Evolutionary conservation across 2,113 vertebrate species (phyloP).

Genomic region (Trinectes maculatus): DNA sequence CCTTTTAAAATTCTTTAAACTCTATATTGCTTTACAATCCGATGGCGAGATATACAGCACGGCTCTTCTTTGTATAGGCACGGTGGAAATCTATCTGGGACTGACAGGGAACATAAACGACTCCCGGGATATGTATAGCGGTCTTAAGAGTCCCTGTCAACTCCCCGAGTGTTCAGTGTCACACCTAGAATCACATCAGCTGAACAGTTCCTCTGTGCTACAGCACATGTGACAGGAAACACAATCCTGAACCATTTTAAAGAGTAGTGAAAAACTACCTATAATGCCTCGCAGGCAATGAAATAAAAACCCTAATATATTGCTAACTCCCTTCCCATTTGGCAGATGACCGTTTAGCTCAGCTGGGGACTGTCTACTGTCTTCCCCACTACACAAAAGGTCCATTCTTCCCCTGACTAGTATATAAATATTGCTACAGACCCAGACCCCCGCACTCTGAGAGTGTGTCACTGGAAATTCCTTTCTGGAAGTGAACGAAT

Average conservation of each 20-base stretch:
- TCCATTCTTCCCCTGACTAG: slow-evolving; percentile 55
- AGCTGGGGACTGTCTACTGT: slow-evolving; percentile 47
- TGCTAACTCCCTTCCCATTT: slow-evolving; percentile 39
- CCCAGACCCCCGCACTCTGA: slow-evolving; percentile 45
- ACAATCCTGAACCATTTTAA: slow-evolving; percentile 52
- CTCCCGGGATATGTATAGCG: slow-evolving; percentile 61
- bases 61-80: slow-evolving; percentile 8
- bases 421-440: slow-evolving; percentile 77
- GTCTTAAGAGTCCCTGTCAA: slow-evolving; percentile 49
- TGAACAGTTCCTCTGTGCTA: slow-evolving; percentile 34
- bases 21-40: slow-evolving; percentile 36
- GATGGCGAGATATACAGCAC: slow-evolving; percentile 44
- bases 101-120: slow-evolving; percentile 49
- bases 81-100: slow-evolving; percentile 46
- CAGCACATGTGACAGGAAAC: slow-evolving; percentile 43
- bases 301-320: slow-evolving; percentile 59
- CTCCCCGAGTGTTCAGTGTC: slow-evolving; percentile 57
- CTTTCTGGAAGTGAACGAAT: slow-evolving; percentile 63
- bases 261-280: slow-evolving; percentile 45
- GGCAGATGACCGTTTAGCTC: slow-evolving; percentile 41
- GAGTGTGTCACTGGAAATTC: slow-evolving; percentile 70
- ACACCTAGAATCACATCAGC: slow-evolving; percentile 43
- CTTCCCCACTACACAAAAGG: slow-evolving; percentile 68
- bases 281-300: slow-evolving; percentile 36
- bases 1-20: slow-evolving; percentile 30